Evolutionary conservation across 2,113 vertebrate species (phyloP), one percentile per base, ranked within the genome.

Genomic region (Pipa parva): DNA sequence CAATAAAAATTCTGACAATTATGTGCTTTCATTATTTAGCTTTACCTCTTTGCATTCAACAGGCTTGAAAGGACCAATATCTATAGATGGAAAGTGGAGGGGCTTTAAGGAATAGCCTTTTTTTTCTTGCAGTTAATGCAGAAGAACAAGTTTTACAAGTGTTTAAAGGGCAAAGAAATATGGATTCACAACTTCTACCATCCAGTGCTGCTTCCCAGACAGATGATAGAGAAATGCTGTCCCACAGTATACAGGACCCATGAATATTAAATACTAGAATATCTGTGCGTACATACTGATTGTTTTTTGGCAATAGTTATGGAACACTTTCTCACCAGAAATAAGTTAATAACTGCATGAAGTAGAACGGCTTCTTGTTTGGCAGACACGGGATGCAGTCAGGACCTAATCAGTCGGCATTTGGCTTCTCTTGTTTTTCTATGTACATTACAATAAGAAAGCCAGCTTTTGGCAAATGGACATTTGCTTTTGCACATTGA

Each of bases 381-480:
- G 85, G 83, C 84, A 81, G 79, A 72, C 79, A 76, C 79, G 51
- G 71, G 73, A 63, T 76, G 74, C 74, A 72, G 61, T 74, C 71
- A 65, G 58, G 75, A 80, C 73, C 73, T 78, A 82, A 81, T 74
- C 73, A 74, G 78, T 69, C 63, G 73, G 51, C 75, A n/a, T 79
- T 57, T 80, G 81, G 83, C 80, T 81, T 85, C 79, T 82, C 74
- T 71, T 77, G 8, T 39, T 39, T 74, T 46, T 63, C 24, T 62
- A 78, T 76, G 57, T 71, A 72, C 1, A 66, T 74, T 76, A 80
- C 74, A 79, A 80, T 71, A 50, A 82, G 75, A 84, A 82, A 84
- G 80, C 80, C 79, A 81, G 54, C 64, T 83, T 56, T 83, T 87
- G 83, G 85, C 84, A 87, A 85, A 51, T 75, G 46, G 71, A 68